Conservation (phyloP, 2,113 vertebrate species). For the Chaetodon trifascialis region DNA sequence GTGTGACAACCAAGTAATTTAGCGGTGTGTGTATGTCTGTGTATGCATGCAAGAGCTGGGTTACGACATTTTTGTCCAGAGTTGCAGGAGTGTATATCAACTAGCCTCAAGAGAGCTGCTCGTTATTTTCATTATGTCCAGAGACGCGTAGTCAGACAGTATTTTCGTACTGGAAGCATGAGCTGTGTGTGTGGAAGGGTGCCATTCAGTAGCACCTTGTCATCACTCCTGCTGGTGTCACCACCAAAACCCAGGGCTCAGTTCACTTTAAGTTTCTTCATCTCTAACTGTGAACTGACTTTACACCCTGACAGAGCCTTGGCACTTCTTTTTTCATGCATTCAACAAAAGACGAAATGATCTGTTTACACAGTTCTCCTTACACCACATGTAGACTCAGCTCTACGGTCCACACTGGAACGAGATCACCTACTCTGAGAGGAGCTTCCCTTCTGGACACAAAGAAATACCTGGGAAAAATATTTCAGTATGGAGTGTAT, state of each 20-base stretch:
- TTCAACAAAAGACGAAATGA: no score
- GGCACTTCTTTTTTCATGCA: no score
- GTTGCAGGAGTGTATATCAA: conserved; percentile 11
- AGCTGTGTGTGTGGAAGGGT: conserved; percentile 4
- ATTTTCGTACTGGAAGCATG: conserved; percentile 32
- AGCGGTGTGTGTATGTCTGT: conserved; percentile 31
- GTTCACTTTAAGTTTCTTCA: not conserved
- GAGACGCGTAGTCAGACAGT: not conserved
- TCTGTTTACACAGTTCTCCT: not conserved
- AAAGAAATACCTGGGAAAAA: not conserved
- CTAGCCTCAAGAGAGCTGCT: conserved; percentile 10
- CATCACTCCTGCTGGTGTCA: not conserved
- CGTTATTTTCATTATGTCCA: conserved; percentile 45
- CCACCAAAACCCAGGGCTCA: not conserved
- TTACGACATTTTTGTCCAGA: conserved; percentile 33
- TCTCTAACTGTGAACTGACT: not conserved
- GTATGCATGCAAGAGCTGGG: conserved; percentile 12
- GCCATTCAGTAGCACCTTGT: not conserved
- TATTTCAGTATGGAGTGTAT: not conserved
- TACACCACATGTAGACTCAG: not conserved
- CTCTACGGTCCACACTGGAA: not conserved
- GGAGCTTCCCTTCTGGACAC: not conserved
- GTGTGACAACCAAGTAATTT: conserved; percentile 44
- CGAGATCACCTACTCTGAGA: not conserved
- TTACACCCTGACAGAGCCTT: not conserved